phyloP scores from a whole-genome alignment of 2,113 vertebrate species.

The Leuciscus idus region DNA sequence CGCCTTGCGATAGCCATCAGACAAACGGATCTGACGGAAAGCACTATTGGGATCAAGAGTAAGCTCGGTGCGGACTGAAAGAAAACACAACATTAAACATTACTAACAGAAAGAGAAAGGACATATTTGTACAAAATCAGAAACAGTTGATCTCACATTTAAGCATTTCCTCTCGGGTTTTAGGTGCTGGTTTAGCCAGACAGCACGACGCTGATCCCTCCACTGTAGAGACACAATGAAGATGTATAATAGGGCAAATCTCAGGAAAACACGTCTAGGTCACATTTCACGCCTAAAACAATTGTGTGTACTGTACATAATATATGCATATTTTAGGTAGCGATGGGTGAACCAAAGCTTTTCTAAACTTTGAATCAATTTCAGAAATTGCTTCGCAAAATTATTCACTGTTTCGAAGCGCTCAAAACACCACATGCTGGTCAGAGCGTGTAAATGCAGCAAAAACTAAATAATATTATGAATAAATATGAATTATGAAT shows the following conservation, averaged over 20 bases:
- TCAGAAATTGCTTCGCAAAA: too few species aligned
- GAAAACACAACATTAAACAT: background rate
- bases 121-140: background rate
- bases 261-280: background rate
- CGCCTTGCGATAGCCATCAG: constrained; percentile 67
- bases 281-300: background rate
- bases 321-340: background rate
- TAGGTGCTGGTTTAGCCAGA: constrained; percentile 60
- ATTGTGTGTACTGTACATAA: background rate
- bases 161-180: constrained; percentile 73
- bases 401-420: too few species aligned
- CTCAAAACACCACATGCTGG: too few species aligned
- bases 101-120: too few species aligned
- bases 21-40: constrained; percentile 72
- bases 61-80: constrained; percentile 71
- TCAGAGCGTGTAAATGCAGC: too few species aligned
- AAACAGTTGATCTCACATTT: constrained; percentile 71
- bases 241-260: background rate
- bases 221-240: constrained; percentile 20
- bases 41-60: constrained; percentile 73
- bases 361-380: too few species aligned
- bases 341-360: too few species aligned
- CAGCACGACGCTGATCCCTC: background rate
- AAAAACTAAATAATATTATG: too few species aligned
- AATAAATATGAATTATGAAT: too few species aligned